Conservation (phyloP, 2,113 vertebrate genomes). For the Chrysemys picta region DNA sequence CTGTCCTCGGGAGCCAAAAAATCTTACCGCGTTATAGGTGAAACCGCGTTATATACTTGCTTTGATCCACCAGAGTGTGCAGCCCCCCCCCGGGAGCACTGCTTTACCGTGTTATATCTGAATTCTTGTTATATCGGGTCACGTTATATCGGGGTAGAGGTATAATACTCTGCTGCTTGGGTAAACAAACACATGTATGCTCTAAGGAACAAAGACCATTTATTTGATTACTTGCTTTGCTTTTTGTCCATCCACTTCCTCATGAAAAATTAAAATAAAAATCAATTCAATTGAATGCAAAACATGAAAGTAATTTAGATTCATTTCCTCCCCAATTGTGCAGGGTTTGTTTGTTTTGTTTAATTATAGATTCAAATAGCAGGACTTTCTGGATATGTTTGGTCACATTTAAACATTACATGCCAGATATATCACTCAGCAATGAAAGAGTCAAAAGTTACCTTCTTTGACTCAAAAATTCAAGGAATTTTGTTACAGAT, state of each 20-base stretch:
- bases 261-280: not conserved
- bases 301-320: not conserved
- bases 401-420: not conserved
- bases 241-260: not conserved
- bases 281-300: not conserved
- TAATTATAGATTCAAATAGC: not conserved
- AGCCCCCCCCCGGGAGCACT: too few species aligned
- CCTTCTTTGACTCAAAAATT: not conserved
- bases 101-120: too few species aligned
- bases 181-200: not conserved
- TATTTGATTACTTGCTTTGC: not conserved
- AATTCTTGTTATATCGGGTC: too few species aligned
- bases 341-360: not conserved
- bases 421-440: not conserved
- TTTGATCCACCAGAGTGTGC: too few species aligned
- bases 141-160: too few species aligned
- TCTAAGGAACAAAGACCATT: not conserved
- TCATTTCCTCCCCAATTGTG: accelerated
- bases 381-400: not conserved
- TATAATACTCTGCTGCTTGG: not conserved
- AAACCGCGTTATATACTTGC: too few species aligned
- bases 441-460: not conserved
- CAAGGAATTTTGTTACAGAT: not conserved
- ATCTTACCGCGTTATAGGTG: too few species aligned
- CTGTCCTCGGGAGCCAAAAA: too few species aligned